Percentiles rank a stretch among this genome's conserved stretches.
Evolutionary conservation across 2,113 vertebrate species (phyloP).

Genomic region (Ochotona princeps): DNA sequence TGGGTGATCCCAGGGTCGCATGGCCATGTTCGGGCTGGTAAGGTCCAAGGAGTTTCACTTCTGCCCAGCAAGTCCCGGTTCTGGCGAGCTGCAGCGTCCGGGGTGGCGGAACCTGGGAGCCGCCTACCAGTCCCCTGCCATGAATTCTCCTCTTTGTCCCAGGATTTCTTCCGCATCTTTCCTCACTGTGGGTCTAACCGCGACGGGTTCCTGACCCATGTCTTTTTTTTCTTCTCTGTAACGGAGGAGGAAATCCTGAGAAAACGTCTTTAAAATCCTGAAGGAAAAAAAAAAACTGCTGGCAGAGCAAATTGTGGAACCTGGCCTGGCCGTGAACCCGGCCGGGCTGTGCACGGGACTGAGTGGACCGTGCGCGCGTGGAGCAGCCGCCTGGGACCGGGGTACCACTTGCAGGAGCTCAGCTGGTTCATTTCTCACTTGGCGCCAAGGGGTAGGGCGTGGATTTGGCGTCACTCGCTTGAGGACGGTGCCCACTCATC

Average conservation of each 20-base stretch:
- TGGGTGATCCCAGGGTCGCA: no score
- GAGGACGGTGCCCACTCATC: not conserved
- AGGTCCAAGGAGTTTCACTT: not conserved
- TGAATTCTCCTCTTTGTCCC: no score
- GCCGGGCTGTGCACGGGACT: not conserved
- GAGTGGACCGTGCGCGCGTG: not conserved
- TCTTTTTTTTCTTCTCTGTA: not conserved
- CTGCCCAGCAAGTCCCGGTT: rapidly evolving
- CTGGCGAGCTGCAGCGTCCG: rapidly evolving
- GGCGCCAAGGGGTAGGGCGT: not conserved
- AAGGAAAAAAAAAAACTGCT: not conserved
- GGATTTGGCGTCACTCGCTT: not conserved
- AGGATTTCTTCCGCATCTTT: not conserved
- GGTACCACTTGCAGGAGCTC: rapidly evolving
- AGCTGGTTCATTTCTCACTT: not conserved
- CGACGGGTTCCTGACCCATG: not conserved
- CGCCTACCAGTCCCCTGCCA: no score
- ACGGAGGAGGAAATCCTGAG: conserved; percentile 13
- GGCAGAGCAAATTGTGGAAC: rapidly evolving
- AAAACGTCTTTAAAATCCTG: not conserved
- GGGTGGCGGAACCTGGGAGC: rapidly evolving
- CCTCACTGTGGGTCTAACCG: not conserved
- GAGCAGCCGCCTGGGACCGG: rapidly evolving
- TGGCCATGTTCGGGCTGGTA: no score
- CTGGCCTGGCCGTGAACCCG: not conserved